These are phyloP conservation scores for Ispidina lecontei DNA, from an alignment of 2,797 vertebrate genomes.

Conservation along the genomic window DNA sequence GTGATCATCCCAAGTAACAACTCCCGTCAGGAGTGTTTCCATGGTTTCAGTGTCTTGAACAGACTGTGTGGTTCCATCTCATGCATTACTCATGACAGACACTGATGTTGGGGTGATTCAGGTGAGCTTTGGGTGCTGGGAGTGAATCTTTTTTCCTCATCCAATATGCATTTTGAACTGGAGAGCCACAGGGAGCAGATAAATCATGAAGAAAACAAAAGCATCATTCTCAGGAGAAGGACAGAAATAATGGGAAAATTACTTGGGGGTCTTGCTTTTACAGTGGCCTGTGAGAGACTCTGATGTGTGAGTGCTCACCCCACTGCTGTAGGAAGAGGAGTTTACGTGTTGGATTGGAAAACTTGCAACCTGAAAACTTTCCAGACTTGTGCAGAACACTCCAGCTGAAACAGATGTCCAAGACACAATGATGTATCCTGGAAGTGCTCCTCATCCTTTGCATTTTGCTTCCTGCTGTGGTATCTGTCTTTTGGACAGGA, in stretches of 20 bases:
- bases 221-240: fast-evolving
- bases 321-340: not conserved
- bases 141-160: not conserved
- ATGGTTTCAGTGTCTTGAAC: constrained; percentile 38
- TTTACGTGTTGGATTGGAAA: not conserved
- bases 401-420: not conserved
- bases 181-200: not conserved
- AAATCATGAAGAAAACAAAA: not conserved
- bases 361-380: not conserved
- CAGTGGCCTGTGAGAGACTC: fast-evolving
- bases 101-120: constrained; percentile 30
- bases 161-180: not conserved
- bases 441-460: not conserved
- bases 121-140: constrained; percentile 7
- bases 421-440: not conserved
- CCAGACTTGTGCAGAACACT: not conserved
- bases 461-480: not conserved
- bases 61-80: constrained; percentile 43
- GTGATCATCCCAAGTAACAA: constrained; percentile 3
- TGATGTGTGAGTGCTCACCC: not conserved
- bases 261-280: not conserved
- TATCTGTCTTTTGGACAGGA: not conserved
- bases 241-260: not conserved
- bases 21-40: constrained; percentile 2
- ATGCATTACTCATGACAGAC: constrained; percentile 49